Base-by-base conservation (phyloP, 2,113 vertebrate genomes). In the Leiothrix lutea region DNA sequence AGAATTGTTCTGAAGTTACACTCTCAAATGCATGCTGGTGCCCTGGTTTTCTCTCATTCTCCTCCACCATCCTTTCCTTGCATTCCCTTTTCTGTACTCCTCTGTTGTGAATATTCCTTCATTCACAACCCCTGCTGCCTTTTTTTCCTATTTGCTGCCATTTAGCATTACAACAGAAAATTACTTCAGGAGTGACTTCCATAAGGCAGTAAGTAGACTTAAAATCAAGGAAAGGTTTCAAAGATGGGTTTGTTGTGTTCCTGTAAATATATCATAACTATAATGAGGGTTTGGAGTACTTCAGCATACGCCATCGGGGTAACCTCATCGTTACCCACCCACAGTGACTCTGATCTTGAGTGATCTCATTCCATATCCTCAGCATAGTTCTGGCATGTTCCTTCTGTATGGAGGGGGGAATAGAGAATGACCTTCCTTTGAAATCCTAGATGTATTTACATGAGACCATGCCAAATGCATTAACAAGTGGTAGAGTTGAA, bases 341-440 rank as follows among this genome's bases (percentile, higher is more conserved):
- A 70, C 90, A 64, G 80, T 2, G 54, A 77, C 83, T 93, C 93
- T 90, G 92, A 64, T 95, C 86, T 84, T 16, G 21, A 94, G 85
- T 94, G 95, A 97, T 95, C 94, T 95, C 83, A 58, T 94, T 97
- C 95, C 94, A 91, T 86, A 91, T 78, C 86, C 91, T 94, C 87
- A 83, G 56, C 64, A 66, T 38, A 91, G 78, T n/a, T 92, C 93
- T 96, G 95, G 88, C 86, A 40, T 73, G 26, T 60, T 95, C 82
- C 82, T 31, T 83, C 29, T 51, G 56, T 48, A 35, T 81, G 80
- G 57, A 93, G n/a, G 22, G 58, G 75, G 22, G 15, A 71, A 77
- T 45, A 51, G 66, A 73, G 88, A 87, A 67, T 88, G 94, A 95
- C 92, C 96, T 71, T 83, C 69, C 90, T 92, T 96, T 95, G 94